Conservation (phyloP, 2,888 invertebrate species). For the Neoitamus cyanurus region DNA sequence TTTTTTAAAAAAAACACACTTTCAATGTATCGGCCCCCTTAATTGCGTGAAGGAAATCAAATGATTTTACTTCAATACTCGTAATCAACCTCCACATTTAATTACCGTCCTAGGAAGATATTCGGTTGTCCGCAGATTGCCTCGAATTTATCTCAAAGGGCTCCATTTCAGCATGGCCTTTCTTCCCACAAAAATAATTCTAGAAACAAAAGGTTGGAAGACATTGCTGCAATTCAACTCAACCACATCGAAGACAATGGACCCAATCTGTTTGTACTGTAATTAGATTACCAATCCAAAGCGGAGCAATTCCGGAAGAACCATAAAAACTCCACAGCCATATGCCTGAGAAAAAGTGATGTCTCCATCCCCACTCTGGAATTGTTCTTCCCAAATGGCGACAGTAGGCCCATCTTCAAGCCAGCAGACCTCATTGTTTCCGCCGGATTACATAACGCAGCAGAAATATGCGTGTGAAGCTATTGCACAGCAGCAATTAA, state of each 20-base stretch:
- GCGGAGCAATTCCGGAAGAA: neutral
- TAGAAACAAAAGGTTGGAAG: neutral
- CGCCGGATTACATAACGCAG: neutral
- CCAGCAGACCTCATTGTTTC: neutral
- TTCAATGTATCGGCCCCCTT: too few relatives aligned
- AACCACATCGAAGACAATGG: neutral
- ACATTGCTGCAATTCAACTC: neutral
- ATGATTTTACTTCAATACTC: too few relatives aligned
- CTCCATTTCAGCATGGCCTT: too few relatives aligned
- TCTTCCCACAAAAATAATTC: neutral
- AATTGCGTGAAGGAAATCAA: too few relatives aligned
- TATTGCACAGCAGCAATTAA: conserved; percentile 10
- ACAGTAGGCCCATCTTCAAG: neutral
- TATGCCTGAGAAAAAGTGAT: neutral
- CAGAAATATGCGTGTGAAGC: conserved; percentile 22
- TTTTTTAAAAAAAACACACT: too few relatives aligned
- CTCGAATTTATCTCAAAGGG: too few relatives aligned
- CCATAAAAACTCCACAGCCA: neutral
- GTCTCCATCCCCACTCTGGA: neutral
- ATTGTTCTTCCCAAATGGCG: neutral
- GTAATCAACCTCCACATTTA: too few relatives aligned
- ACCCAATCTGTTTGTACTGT: neutral
- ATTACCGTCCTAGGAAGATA: too few relatives aligned
- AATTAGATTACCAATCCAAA: neutral
- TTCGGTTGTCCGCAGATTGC: too few relatives aligned